These are phyloP conservation scores for Lacerta agilis DNA, from an alignment of 2,797 vertebrate genomes.

Conservation along the genomic window DNA sequence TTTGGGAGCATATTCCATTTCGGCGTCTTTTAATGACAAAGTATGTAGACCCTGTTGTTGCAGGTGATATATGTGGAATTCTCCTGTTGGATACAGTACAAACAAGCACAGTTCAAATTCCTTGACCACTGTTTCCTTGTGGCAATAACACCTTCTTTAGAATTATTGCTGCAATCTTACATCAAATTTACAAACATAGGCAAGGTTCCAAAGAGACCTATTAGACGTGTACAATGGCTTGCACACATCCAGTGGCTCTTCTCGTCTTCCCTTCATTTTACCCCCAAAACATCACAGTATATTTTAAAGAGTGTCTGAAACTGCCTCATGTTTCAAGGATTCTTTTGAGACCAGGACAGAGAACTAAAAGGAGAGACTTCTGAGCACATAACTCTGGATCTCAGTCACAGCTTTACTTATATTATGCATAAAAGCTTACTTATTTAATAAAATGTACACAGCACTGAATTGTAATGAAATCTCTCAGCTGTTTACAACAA, in stretches of 20 bases:
- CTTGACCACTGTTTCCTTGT: background rate
- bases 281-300: too few relatives aligned
- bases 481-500: background rate
- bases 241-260: too few relatives aligned
- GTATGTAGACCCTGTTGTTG: background rate
- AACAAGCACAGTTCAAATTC: background rate
- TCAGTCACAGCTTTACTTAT: too few relatives aligned
- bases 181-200: background rate
- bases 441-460: background rate
- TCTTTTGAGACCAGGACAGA: too few relatives aligned
- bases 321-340: too few relatives aligned
- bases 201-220: background rate
- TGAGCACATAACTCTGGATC: too few relatives aligned
- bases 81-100: conserved; percentile 6
- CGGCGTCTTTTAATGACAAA: conserved; percentile 3
- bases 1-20: background rate
- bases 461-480: background rate
- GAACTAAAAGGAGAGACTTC: too few relatives aligned
- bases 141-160: background rate
- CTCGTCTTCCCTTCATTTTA: too few relatives aligned
- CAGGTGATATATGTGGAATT: background rate
- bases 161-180: background rate
- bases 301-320: too few relatives aligned
- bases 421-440: too few relatives aligned
- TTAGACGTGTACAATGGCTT: too few relatives aligned